Conservation (phyloP, 2,888 invertebrate genomes). For the Willowsia nigromaculata region DNA sequence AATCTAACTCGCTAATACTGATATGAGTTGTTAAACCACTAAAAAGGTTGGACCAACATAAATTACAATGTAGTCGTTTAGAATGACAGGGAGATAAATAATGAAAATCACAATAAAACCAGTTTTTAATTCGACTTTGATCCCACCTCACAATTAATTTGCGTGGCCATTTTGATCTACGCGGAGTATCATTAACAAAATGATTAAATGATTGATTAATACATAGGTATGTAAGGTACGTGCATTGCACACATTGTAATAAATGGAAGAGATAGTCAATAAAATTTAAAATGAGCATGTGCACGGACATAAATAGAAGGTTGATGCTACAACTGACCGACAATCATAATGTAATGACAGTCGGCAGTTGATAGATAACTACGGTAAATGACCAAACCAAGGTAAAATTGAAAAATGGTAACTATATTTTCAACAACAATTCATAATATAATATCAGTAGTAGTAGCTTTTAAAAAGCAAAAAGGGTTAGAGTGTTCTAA, state of each 20-base stretch:
- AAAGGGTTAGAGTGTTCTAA: not conserved
- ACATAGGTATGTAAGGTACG: not conserved
- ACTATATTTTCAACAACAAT: slow-evolving; percentile 8
- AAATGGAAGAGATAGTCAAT: not conserved
- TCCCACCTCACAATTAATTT: slow-evolving; percentile 31
- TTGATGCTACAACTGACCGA: not conserved
- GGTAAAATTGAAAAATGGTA: slow-evolving; percentile 65
- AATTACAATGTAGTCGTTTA: not conserved
- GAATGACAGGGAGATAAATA: not conserved
- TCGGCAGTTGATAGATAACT: not conserved
- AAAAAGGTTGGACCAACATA: not conserved
- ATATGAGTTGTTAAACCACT: too few species aligned
- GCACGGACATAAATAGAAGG: not conserved
- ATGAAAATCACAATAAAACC: slow-evolving; percentile 53
- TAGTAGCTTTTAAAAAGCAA: not conserved
- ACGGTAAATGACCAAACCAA: slow-evolving; percentile 60
- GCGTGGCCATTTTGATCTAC: slow-evolving; percentile 28
- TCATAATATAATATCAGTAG: not conserved
- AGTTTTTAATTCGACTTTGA: slow-evolving; percentile 55
- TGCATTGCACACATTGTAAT: too few species aligned
- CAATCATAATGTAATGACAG: not conserved
- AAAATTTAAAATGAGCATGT: not conserved
- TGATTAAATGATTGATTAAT: not conserved
- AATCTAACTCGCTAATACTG: too few species aligned
- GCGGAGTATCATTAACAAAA: not conserved